Evolutionary conservation across 2,113 vertebrate species (phyloP).

Genomic region (Ramphastos sulfuratus): DNA sequence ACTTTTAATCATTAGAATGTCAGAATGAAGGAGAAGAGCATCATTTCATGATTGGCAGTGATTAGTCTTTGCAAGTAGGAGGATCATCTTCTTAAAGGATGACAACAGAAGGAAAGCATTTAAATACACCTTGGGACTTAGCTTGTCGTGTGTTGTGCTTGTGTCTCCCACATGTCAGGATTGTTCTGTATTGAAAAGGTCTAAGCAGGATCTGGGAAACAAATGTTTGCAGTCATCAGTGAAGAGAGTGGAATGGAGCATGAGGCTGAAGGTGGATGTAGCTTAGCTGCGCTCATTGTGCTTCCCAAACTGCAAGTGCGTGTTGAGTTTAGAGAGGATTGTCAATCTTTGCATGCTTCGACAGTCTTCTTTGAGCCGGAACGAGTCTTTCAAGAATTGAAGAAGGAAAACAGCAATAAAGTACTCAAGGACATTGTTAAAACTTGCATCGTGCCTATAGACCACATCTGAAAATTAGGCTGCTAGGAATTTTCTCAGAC

Average conservation of each 20-base stretch:
- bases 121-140: neutral
- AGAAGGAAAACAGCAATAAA: neutral
- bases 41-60: neutral
- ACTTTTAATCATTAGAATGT: neutral
- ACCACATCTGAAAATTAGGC: neutral
- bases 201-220: neutral
- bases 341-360: neutral
- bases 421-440: neutral
- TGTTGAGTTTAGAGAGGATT: neutral
- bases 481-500: neutral
- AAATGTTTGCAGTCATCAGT: neutral
- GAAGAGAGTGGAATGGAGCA: neutral
- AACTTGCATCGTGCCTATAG: neutral
- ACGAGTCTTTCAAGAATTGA: neutral
- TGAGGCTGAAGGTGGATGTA: neutral
- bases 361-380: neutral
- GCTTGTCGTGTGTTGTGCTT: neutral
- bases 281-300: neutral
- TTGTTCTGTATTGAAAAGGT: neutral
- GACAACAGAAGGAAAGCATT: neutral
- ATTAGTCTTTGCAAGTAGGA: conserved; percentile 30
- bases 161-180: neutral
- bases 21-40: neutral
- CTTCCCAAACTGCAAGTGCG: neutral
- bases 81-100: conserved; percentile 25